Base-by-base conservation (phyloP, 1,140 invertebrate species). In the Aphidius ervi region DNA sequence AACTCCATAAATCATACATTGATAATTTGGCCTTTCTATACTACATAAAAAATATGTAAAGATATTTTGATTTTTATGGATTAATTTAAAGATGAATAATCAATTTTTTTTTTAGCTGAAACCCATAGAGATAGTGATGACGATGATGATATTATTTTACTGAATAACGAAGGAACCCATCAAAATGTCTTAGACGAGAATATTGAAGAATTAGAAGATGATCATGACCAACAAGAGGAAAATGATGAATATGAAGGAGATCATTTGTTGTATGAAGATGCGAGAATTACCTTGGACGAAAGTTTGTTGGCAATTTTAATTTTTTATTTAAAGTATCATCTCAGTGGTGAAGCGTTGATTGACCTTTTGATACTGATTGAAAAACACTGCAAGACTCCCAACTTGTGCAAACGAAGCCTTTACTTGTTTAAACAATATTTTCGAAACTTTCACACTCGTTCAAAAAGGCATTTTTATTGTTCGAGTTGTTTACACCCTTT, bases 391-490 rank as follows among this genome's bases (percentile, higher is more conserved):
- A 20, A 16, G 10, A 5, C 16, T 31, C 46, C 47, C 5, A 50
- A 55, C 20, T 8, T 4, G n/a, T 56, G 62, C 39, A n/a, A 46
- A n/a, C 56, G 16, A 58, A 56, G 45, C 9, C 46, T 59, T 9
- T 63, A 63, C 43, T 39, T 9, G 9, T 63, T 63, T 40, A 54
- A 50, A 55, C 42, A 59, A 59, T 59, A 49, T 50, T 63, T 63
- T 45, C 7, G 54, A 46, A 56, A 55, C 10, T 41, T 58, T 20
- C 9, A 54, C 5, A 42, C 23, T 31, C 4, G 5, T 9, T 23
- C 55, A 23, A 46, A 42, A 20, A 48, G 46, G 4, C 57, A 63
- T 42, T 59, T 63, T 49, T 63, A 59, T 37, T 59, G 62, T 43
- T 47, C 52, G 2, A 23, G 41, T 37, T 63, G 62, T 59, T 56